These are phyloP conservation scores for Germaria angustata DNA, from an alignment of 2,888 invertebrate species.

Conservation along the genomic window DNA sequence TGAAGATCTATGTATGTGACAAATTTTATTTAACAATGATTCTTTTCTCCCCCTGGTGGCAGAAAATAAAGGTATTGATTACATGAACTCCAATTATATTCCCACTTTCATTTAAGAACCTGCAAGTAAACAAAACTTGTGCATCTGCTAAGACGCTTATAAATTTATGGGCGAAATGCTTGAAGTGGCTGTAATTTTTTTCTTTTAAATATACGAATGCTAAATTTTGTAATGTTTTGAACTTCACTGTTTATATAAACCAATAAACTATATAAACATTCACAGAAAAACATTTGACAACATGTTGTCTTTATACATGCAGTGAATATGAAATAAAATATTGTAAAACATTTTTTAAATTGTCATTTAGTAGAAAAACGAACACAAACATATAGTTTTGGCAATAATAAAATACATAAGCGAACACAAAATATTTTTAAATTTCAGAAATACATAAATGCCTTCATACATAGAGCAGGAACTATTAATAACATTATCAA, in stretches of 20 bases:
- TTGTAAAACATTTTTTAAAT: conserved; percentile 55
- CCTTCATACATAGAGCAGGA: not conserved
- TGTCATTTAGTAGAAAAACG: conserved; percentile 24
- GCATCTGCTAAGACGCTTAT: too few relatives aligned
- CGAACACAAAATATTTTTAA: conserved; percentile 1
- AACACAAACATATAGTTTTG: not conserved
- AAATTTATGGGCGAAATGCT: too few relatives aligned
- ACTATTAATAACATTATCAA: not conserved
- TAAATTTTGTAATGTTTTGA: not conserved
- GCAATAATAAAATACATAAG: not conserved
- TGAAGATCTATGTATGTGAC: too few relatives aligned
- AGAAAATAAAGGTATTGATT: too few relatives aligned
- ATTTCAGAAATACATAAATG: conserved; percentile 18
- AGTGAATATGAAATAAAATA: conserved; percentile 44
- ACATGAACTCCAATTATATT: too few relatives aligned
- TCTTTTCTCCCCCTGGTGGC: too few relatives aligned
- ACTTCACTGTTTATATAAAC: not conserved
- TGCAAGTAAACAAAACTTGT: too few relatives aligned
- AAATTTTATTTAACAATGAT: too few relatives aligned
- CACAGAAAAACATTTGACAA: conserved; percentile 13
- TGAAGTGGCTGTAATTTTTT: too few relatives aligned
- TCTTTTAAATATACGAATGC: too few relatives aligned
- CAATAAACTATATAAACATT: conserved; percentile 20
- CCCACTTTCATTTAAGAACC: too few relatives aligned
- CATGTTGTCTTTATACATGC: conserved; percentile 49